Evolutionary conservation across 2,888 invertebrate species (phyloP), one percentile per base, ranked within the genome.

Genomic region (Pseudoips prasinana): DNA sequence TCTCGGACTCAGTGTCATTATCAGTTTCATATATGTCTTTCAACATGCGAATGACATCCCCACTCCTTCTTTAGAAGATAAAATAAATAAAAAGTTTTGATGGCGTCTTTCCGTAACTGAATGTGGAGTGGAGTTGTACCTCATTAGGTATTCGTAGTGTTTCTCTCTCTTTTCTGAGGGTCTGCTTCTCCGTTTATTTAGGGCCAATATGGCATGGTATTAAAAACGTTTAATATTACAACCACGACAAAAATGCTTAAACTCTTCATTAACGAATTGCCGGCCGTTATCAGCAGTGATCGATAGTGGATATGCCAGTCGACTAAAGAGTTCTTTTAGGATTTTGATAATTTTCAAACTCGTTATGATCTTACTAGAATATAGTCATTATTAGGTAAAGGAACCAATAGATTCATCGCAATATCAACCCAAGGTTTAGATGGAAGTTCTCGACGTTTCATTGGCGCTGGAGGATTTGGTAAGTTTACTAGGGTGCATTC

Each of bases 41-140:
- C 7, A 52, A 1, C n/a, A 18, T 20, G 4, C 4, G 53, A 10
- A 58, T 39, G 38, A 58, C 56, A 19, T 61, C 58, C 24, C 45
- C 35, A 9, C 27, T 36, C 7, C 25, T 6, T 3, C 58, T 25
- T 7, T 9, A 8, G n/a, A 39, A 54, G 10, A 61, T 53, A 0
- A 58, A 18, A 17, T 58, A n/a, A n/a, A n/a, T n/a, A n/a, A n/a
- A n/a, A n/a, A n/a, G n/a, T n/a, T n/a, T 58, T 0, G 53, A 14
- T 1, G 58, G 58, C 1, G 58, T 28, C 23, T 53, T 58, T 7
- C 56, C 58, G 58, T 59, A 0, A 29, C 20, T 1, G 39, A 9
- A 22, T 61, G 51, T 0, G 61, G 54, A 5, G 54, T 61, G 1
- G 37, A 29, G 18, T 65, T 61, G 25, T 65, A 63, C 59, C 64